Evolutionary conservation across 2,888 invertebrate species (phyloP), one percentile per base, ranked within the genome.

Genomic region (Hydropsyche betteni): DNA sequence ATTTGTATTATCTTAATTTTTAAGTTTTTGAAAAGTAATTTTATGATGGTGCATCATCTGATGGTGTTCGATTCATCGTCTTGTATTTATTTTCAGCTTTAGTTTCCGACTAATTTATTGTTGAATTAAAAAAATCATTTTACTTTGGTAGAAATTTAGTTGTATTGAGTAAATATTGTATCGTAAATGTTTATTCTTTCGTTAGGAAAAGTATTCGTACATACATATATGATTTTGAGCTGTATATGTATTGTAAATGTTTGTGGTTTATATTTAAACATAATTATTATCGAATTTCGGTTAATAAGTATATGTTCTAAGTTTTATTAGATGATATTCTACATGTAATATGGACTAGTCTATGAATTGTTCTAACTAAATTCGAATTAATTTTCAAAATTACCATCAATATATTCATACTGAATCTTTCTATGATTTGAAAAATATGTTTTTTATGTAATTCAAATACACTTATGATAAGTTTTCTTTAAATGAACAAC

Each of bases 1-100:
- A 55, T 58, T 70, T 61, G 69, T 75, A 55, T 61, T 70, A 69
- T 75, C 24, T 24, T 24, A 74, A 55, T 36, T 16, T 69, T 36
- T 80, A 81, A 77, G 80, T 81, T 80, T 80, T 77, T 81, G 80
- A 44, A 44, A 44, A 8, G 44, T 44, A 44, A 8, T 44, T 44
- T 44, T 44, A 44, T 44, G 44, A 44, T 10, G 10, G 44, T 44
- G 44, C 44, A 44, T 44, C 44, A 44, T 44, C 10, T 8, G 10
- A 44, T 44, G 44, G 10, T 44, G 44, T 44, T 44, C 10, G 44
- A 44, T 64, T 36, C 64, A 58, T 64, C 36, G 36, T 36, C 6
- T 8, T 44, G 10, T 36, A 36, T 64, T 64, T 36, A 36, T 64
- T 64, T 36, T 64, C 12, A 64, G 64, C 64, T 33, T 64, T 36